Conservation (phyloP, 2,888 invertebrate genomes). For the Pristionchus japonicus region DNA sequence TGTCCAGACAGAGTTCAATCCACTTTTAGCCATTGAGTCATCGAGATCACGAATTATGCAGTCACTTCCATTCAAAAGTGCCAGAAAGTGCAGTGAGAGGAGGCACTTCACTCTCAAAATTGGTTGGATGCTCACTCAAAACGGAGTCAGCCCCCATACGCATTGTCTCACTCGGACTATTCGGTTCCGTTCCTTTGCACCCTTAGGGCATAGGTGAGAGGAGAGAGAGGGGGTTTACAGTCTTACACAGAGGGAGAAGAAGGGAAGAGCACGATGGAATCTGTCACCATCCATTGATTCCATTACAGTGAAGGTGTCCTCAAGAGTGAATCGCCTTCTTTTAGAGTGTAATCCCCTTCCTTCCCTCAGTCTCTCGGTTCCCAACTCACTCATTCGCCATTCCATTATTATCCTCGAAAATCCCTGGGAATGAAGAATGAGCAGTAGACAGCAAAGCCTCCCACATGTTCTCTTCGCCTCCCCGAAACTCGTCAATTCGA, state of each 20-base stretch:
- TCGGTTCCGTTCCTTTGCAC: not conserved
- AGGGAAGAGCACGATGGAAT: not conserved
- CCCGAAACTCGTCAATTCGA: not conserved
- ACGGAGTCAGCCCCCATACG: not conserved
- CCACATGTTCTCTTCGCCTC: not conserved
- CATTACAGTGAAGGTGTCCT: conserved; percentile 28
- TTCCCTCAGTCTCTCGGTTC: not conserved
- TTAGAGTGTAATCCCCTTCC: not conserved
- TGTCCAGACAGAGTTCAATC: not conserved
- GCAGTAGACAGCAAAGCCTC: not conserved
- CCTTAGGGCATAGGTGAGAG: conserved; percentile 7
- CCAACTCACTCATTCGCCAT: too few species aligned
- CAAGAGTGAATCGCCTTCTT: not conserved
- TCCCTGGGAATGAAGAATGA: not conserved
- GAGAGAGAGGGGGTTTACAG: not conserved
- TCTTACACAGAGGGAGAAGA: not conserved
- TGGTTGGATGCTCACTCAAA: not conserved
- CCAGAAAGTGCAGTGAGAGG: not conserved
- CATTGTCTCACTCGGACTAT: not conserved
- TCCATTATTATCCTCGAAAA: not conserved
- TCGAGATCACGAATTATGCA: not conserved
- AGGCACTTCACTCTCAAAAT: not conserved
- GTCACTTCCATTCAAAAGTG: conserved; percentile 19
- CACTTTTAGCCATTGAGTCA: not conserved
- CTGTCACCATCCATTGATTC: conserved; percentile 29